Conservation (phyloP, 2,797 vertebrate species). For the Pipistrellus pipistrellus region DNA sequence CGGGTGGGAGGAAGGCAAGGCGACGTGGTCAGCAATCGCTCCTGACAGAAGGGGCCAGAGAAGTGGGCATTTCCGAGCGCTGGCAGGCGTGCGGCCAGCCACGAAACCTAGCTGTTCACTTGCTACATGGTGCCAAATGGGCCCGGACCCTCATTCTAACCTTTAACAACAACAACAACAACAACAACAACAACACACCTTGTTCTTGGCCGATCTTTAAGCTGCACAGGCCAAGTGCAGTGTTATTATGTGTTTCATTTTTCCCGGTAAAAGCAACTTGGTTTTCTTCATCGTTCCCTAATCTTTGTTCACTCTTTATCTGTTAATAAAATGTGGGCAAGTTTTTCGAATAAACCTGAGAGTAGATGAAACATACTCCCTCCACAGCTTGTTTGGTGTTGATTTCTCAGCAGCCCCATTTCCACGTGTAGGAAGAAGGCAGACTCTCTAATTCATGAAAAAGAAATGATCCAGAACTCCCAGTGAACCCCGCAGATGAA, state of each 20-base stretch:
- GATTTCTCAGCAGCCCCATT: neutral
- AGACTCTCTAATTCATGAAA: neutral
- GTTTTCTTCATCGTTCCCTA: neutral
- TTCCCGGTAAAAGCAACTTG: neutral
- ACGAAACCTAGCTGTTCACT: neutral
- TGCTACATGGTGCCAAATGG: neutral
- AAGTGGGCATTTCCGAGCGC: neutral
- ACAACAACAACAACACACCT: neutral
- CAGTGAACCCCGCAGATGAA: neutral
- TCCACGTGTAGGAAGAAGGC: neutral
- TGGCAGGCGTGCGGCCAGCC: neutral
- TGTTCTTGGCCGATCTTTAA: neutral
- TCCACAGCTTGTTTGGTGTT: neutral
- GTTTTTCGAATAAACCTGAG: neutral
- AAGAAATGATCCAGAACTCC: neutral
- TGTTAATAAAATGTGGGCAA: too few species aligned
- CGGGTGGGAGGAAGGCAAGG: neutral
- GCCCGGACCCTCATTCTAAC: neutral
- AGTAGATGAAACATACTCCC: neutral
- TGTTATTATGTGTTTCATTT: neutral
- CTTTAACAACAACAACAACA: neutral
- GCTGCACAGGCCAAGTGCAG: neutral
- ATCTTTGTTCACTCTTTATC: neutral
- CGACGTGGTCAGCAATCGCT: neutral
- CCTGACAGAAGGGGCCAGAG: neutral